These are phyloP conservation scores for Hyles lineata DNA, from an alignment of 2,888 invertebrate species.

Conservation along the genomic window DNA sequence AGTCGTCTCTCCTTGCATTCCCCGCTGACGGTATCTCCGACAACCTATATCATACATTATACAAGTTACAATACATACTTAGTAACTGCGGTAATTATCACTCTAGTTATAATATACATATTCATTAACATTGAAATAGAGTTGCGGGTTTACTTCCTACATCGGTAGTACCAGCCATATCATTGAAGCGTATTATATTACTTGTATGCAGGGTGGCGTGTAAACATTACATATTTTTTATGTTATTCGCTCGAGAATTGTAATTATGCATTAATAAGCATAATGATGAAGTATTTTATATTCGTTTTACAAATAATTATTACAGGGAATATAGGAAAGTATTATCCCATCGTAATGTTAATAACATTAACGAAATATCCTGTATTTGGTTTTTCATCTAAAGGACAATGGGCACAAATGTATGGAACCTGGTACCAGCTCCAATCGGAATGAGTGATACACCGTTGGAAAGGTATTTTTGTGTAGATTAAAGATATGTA, in stretches of 20 bases:
- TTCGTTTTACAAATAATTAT: too few species aligned
- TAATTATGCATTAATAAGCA: too few species aligned
- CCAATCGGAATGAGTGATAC: too few species aligned
- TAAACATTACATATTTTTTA: conserved; percentile 23
- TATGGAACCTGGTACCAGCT: too few species aligned
- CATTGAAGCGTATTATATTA: conserved; percentile 20
- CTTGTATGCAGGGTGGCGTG: conserved; percentile 6
- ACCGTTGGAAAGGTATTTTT: too few species aligned
- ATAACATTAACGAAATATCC: too few species aligned
- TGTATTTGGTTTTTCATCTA: too few species aligned
- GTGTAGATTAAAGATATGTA: too few species aligned
- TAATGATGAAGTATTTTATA: too few species aligned
- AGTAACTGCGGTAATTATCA: conserved; percentile 28
- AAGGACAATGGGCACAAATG: too few species aligned
- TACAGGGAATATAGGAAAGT: too few species aligned
- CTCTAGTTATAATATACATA: conserved; percentile 34
- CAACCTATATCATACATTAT: conserved; percentile 81
- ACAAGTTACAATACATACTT: conserved; percentile 20
- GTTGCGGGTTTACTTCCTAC: conserved; percentile 26
- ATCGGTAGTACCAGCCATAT: conserved; percentile 12
- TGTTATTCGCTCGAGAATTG: background rate
- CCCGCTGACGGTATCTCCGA: conserved; percentile 93
- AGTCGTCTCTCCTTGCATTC: conserved; percentile 97
- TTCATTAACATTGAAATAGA: conserved; percentile 20
- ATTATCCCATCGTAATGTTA: too few species aligned